Percentiles rank a stretch among this genome's conserved stretches.
Conservation (phyloP, 2,797 vertebrate genomes). For the Adrianichthys oophorus region DNA sequence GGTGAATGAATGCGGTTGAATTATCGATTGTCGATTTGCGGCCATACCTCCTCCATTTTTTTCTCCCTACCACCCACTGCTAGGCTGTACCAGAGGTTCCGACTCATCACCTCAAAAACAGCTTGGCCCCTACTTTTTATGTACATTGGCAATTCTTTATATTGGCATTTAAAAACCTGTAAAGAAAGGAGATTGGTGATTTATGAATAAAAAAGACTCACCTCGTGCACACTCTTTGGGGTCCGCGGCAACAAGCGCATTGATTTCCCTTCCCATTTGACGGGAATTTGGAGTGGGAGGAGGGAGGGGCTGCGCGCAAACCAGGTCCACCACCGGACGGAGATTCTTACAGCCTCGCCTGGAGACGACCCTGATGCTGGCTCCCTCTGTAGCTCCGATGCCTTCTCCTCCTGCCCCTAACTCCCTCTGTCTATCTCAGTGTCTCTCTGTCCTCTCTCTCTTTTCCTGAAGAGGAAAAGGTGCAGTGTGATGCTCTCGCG, state of each 20-base stretch:
- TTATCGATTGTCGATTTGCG: constrained; percentile 76
- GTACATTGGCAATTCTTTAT: neutral
- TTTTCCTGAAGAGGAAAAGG: constrained; percentile 69
- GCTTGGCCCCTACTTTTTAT: constrained; percentile 8
- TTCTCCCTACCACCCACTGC: constrained; percentile 11
- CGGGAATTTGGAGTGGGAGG: constrained; percentile 30
- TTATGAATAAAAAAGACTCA: constrained; percentile 44
- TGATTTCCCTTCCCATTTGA: constrained; percentile 52
- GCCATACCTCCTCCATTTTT: constrained; percentile 61
- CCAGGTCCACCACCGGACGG: constrained; percentile 44
- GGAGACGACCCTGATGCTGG: constrained; percentile 43
- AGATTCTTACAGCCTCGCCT: constrained; percentile 57
- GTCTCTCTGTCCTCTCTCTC: constrained; percentile 40
- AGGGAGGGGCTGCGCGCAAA: constrained; percentile 42
- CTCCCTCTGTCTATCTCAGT: constrained; percentile 22
- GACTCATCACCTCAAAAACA: constrained; percentile 40
- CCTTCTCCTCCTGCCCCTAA: constrained; percentile 5
- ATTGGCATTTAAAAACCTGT: constrained; percentile 2
- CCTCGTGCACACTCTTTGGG: constrained; percentile 58
- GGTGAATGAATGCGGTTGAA: constrained; percentile 76
- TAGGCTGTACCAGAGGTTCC: constrained; percentile 23
- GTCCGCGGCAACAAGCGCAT: constrained; percentile 48
- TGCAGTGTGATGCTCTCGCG: constrained; percentile 75
- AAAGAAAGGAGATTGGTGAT: neutral
- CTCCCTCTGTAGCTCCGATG: constrained; percentile 19